phyloP scores from a whole-genome alignment of 2,888 invertebrate species.

The Dryocosmus kuriphilus region DNA sequence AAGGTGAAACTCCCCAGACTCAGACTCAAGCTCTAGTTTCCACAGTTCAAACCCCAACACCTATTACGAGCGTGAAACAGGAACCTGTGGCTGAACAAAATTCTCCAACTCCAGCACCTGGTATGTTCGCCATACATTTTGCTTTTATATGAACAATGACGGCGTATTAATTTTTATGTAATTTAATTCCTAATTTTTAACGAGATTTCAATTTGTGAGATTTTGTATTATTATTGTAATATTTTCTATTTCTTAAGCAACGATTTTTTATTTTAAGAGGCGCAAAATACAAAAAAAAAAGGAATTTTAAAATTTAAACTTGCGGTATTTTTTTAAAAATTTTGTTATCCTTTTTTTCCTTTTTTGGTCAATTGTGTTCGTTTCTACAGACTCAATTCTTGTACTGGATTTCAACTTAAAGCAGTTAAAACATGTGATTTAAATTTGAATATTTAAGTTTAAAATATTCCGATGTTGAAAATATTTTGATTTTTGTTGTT shows the following conservation, averaged over 20 bases:
- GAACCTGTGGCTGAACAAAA: constrained; percentile 51
- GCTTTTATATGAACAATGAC: not conserved
- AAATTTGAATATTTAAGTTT: too few species aligned
- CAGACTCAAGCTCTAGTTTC: constrained; percentile 58
- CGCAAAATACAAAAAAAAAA: not conserved
- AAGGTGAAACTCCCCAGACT: constrained; percentile 50
- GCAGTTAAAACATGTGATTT: too few species aligned
- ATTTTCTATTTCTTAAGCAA: not conserved
- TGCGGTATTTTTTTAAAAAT: not conserved
- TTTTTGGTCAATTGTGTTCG: not conserved
- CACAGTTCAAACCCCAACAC: constrained; percentile 54
- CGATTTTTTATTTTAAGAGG: not conserved
- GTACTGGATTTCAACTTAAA: not conserved
- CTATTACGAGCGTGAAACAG: constrained; percentile 55
- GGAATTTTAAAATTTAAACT: not conserved
- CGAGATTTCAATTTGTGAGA: too few species aligned
- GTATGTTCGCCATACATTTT: constrained; percentile 46
- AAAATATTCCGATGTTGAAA: too few species aligned
- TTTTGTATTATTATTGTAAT: not conserved
- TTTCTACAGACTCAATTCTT: not conserved
- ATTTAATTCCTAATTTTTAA: too few species aligned
- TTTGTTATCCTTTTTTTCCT: not conserved
- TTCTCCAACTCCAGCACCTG: constrained; percentile 51
- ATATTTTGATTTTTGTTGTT: too few species aligned
- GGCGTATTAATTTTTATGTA: too few species aligned